A percentile compares a stretch with the other conserved stretches of the same genome.
Conservation (phyloP, 1,140 invertebrate species). For the Drosophila willistoni region DNA sequence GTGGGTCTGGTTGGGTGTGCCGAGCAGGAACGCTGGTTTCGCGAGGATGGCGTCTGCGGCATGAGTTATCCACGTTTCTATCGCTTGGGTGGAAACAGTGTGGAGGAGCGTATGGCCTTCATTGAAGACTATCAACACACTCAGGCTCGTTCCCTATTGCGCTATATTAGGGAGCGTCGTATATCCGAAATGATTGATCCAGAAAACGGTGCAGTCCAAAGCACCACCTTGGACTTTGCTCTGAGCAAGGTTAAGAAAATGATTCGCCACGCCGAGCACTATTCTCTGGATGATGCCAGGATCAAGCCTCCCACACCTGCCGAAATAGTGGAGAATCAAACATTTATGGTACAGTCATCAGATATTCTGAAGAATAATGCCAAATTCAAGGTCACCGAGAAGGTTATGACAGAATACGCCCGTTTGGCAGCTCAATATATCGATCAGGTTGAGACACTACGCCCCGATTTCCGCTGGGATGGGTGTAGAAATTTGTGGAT, state of each 20-base stretch:
- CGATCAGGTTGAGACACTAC: slow-evolving; percentile 87
- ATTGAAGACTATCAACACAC: slow-evolving; percentile 88
- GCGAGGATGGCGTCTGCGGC: slow-evolving; percentile 84
- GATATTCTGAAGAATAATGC: slow-evolving; percentile 83
- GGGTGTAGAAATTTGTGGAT: slow-evolving; percentile 96
- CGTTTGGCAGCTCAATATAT: slow-evolving; percentile 85
- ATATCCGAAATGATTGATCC: slow-evolving; percentile 46
- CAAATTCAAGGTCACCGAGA: slow-evolving; percentile 83
- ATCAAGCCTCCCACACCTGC: slow-evolving; percentile 59
- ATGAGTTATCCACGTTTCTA: slow-evolving; percentile 86
- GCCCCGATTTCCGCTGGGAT: slow-evolving; percentile 84
- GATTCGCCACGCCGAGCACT: slow-evolving; percentile 63
- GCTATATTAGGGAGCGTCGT: slow-evolving; percentile 86
- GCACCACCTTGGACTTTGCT: slow-evolving; percentile 85
- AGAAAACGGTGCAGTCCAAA: slow-evolving; percentile 62
- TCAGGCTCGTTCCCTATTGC: slow-evolving; percentile 91
- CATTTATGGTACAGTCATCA: slow-evolving; percentile 85
- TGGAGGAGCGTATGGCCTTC: slow-evolving; percentile 84
- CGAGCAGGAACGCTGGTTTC: slow-evolving; percentile 86
- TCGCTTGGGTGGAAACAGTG: slow-evolving; percentile 82
- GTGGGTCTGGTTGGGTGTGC: slow-evolving; percentile 86
- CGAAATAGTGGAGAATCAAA: slow-evolving; percentile 87
- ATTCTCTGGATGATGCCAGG: slow-evolving; percentile 59
- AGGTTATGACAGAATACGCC: slow-evolving; percentile 84
- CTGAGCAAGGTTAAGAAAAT: slow-evolving; percentile 74